Evolutionary conservation across 2,797 vertebrate genomes (phyloP), one percentile per base, ranked within the genome.

Genomic region (Peromyscus attwateri): DNA sequence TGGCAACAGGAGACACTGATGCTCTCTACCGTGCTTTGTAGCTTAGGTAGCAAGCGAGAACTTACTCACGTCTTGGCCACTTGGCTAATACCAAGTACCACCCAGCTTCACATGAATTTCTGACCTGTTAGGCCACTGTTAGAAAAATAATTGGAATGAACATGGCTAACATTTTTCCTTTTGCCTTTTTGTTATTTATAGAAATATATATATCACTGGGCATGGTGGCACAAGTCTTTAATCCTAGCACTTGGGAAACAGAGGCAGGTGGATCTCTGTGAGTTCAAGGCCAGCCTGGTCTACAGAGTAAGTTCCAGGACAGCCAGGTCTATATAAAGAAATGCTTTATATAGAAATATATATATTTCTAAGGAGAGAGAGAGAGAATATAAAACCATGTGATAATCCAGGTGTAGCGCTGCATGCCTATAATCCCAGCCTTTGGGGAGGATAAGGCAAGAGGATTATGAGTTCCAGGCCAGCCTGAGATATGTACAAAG

Each of bases 121-220:
- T 94, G 34, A 13, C 7, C n/a, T 94, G 66, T 84, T 70, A 70
- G 40, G 10, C 76, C 57, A 91, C 31, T 90, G 34, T 66, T 73
- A 64, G 80, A 49, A 95, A 95, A 89, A 80, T 34, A 40, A 55
- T 49, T 57, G 92, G 21, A 25, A 62, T 94, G 52, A 55, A 16
- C 52, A 83, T 94, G 64, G 29, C 37, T 73, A 40, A 55, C 31
- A 76, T 81, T 75, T 83, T 93, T 16, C 52, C 52, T 14, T 55
- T 55, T 55, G 52, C 52, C 52, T 55, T 16, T 55, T 55, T 55
- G 52, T 55, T 55, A 55, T 55, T 55, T 55, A 55, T 55, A 55
- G 52, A 55, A 55, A 55, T 55, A 55, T 55, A 55, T 55, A 55
- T 55, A 55, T 55, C 52, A 55, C 12, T 64, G 62, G 62, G 27